Percentiles rank a stretch among this genome's conserved stretches.
phyloP scores from a whole-genome alignment of 2,797 vertebrate species.

The Lagorchestes hirsutus region DNA sequence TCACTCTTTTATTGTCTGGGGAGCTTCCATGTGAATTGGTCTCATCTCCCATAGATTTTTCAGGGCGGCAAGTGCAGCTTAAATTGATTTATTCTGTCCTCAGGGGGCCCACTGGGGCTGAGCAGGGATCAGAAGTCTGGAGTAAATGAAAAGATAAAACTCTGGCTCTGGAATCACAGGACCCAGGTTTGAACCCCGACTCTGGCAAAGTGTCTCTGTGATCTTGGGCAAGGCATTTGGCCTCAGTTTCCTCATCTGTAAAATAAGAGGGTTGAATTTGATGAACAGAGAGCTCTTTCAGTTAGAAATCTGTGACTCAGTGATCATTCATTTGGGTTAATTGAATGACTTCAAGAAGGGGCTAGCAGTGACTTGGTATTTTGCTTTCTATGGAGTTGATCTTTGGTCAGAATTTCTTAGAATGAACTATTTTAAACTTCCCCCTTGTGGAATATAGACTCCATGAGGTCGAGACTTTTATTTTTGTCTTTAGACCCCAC shows the following conservation, averaged over 20 bases:
- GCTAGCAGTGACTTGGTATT: slow-evolving; percentile 32
- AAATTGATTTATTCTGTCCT: neutral
- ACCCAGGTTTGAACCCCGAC: neutral
- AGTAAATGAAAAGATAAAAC: neutral
- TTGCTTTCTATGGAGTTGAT: slow-evolving; percentile 15
- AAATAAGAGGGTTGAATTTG: slow-evolving; percentile 25
- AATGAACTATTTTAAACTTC: slow-evolving; percentile 9
- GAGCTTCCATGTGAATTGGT: neutral
- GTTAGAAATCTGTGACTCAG: neutral
- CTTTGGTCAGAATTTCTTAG: slow-evolving; percentile 44
- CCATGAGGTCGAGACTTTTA: neutral
- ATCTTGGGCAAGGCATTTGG: slow-evolving; percentile 12
- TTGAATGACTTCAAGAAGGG: neutral
- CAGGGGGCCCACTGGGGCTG: neutral
- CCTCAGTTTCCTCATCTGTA: slow-evolving; percentile 32
- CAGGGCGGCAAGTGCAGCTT: neutral
- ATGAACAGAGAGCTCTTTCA: slow-evolving; percentile 16
- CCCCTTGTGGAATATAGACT: neutral
- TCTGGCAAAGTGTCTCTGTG: neutral
- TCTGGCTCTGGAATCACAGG: neutral
- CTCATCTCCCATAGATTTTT: neutral
- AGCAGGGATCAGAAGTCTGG: neutral
- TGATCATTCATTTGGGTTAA: neutral
- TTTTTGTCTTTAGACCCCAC: neutral
- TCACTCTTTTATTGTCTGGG: neutral